Evolutionary conservation across 2,797 vertebrate species (phyloP).

Genomic region (Zalophus californianus): DNA sequence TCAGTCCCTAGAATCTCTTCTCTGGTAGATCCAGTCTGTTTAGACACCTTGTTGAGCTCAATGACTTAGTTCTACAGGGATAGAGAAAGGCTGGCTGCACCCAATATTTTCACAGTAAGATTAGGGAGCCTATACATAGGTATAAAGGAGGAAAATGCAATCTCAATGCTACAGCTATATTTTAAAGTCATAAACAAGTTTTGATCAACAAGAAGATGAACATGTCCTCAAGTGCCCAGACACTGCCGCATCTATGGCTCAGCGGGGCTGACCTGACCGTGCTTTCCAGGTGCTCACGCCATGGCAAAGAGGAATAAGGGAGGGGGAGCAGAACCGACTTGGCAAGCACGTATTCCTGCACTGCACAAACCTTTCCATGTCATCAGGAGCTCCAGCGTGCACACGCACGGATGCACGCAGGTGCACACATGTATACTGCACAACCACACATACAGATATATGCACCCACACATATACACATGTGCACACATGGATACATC

Average conservation of each 20-base stretch:
- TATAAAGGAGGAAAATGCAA: background rate
- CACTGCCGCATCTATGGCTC: background rate
- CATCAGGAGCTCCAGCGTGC: background rate
- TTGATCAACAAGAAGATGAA: background rate
- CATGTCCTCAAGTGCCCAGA: accelerated
- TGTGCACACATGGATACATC: accelerated
- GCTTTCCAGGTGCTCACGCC: accelerated
- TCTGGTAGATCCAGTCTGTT: background rate
- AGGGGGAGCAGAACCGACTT: background rate
- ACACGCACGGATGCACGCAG: background rate
- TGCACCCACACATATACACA: no score
- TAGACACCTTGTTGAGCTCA: background rate
- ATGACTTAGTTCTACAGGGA: no score
- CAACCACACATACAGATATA: background rate
- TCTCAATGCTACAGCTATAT: accelerated
- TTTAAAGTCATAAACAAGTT: no score
- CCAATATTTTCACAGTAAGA: accelerated
- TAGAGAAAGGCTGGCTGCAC: background rate
- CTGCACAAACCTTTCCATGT: background rate
- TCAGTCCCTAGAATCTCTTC: background rate
- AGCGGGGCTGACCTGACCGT: accelerated
- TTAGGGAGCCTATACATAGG: background rate
- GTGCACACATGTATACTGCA: no score
- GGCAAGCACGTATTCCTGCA: background rate
- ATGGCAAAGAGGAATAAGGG: background rate